Evolutionary conservation across 2,888 invertebrate genomes (phyloP).

Genomic region (Drosophila multiciliata): DNA sequence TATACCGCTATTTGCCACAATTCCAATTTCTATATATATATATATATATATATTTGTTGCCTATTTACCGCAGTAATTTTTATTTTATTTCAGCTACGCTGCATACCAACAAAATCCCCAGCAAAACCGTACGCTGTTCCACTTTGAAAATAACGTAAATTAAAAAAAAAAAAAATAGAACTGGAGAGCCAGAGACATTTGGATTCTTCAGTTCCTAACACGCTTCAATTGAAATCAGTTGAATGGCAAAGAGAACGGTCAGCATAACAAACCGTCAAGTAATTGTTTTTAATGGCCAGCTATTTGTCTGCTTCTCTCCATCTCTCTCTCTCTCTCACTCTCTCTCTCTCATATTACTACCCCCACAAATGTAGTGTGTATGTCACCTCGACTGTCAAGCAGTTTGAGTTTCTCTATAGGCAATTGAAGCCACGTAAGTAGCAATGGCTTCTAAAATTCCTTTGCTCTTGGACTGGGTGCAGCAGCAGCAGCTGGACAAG

Average conservation of each 20-base stretch:
- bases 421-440: constrained; percentile 67
- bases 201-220: constrained; percentile 41
- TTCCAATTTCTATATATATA: constrained; percentile 65
- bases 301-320: constrained; percentile 32
- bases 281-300: constrained; percentile 71
- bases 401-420: constrained; percentile 43
- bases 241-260: constrained; percentile 42
- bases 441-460: constrained; percentile 73
- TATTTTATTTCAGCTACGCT: constrained; percentile 55
- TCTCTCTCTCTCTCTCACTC: constrained; percentile 9
- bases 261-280: constrained; percentile 58
- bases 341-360: constrained; percentile 13
- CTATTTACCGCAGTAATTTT: constrained; percentile 67
- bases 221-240: constrained; percentile 61
- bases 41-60: constrained; percentile 57
- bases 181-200: constrained; percentile 27
- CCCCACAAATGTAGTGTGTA: constrained; percentile 44
- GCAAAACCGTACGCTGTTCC: constrained; percentile 68
- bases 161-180: constrained; percentile 28
- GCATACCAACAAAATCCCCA: constrained; percentile 43
- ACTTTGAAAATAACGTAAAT: constrained; percentile 47
- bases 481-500: constrained; percentile 67
- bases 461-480: constrained; percentile 69
- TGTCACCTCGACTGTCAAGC: constrained; percentile 60
- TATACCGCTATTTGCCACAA: constrained; percentile 71